Base-by-base conservation (phyloP, 1,140 invertebrate species). In the Zaprionus africanus region DNA sequence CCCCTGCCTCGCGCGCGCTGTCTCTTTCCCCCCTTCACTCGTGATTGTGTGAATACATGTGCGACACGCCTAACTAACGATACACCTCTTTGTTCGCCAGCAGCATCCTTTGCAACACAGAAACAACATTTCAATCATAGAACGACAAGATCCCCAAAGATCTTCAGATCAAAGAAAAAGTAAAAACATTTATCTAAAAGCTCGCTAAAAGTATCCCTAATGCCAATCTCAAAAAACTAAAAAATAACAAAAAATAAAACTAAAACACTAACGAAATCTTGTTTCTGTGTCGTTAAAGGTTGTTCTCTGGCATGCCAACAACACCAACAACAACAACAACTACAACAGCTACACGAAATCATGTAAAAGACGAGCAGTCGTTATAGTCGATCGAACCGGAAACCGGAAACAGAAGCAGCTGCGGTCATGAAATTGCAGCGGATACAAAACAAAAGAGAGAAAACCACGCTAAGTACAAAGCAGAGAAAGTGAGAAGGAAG, bases 101-200 rank as follows among this genome's bases (percentile, higher is more conserved):
- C 84, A 88, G 85, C 85, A 90, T 76, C 92, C 92, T 92, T 92
- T 82, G 80, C 91, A 90, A 87, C 92, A 93, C 92, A 93, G 92
- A 93, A 93, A 93, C 92, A 93, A 92, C 92, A 93, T 93, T 93
- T 93, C 92, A 93, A 93, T 93, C 92, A 92, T 93, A 93, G 92
- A 92, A 79, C 60, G 65, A 71, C 56, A 70, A 80, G 59, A 56
- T 80, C 17, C 17, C 54, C 41, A n/a, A 67, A 69, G 70, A 78
- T 73, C 62, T 17, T 78, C 60, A 66, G 70, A 57, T 57, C 75
- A 62, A 87, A 66, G 46, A 46, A 51, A 63, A 78, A 75, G 58
- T 57, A 60, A 65, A 69, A 66, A 54, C 26, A 22, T 54, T 56
- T 26, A 36, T 26, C 19, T 61, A 54, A 41, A 24, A 56, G 24